Base-by-base conservation (phyloP, 2,888 invertebrate species). In the Aplocera efformata region DNA sequence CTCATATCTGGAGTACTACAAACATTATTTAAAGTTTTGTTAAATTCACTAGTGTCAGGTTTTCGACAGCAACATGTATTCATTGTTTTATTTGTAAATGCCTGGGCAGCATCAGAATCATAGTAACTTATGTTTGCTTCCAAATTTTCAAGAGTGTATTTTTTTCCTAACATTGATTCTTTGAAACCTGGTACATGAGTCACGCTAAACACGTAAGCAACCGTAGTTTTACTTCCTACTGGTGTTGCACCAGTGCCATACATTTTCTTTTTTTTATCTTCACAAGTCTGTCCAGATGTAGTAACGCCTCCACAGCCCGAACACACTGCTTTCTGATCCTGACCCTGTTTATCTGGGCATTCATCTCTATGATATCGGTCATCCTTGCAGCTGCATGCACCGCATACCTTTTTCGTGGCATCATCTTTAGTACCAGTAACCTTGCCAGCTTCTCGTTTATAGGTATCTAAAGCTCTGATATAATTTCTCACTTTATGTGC, bases 401-500 rank as follows among this genome's bases (percentile, higher is more conserved):
- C 88, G 50, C 88, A 88, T 37, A 84, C 53, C 34, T 83, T 84
- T 32, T 50, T 65, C 2, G 69, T 58, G 1, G 24, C 48, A 13
- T 61, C 45, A 22, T 56, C 58, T 55, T 73, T 76, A 0, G 58
- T 64, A 1, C 54, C 65, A 1, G 45, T 41, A 0, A 70, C 53
- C 23, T 50, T 58, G 10, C 61, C 63, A 26, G 58, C 62, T 56
- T 66, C 61, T 52, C 66, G 53, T 48, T 78, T 84, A 37, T 88
- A 88, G 4, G 65, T 58, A 1, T 82, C 78, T 28, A 86, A 52
- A 42, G 73, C 74, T 53, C 88, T 70, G 32, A 88, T 76, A 42
- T 86, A 88, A 6, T 57, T 70, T 56, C 60, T 81, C 1, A 88
- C 78, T 66, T 81, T 88, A 52, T 84, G 84, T 24, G 86, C 85